These are phyloP conservation scores for Hermaeophaga mercurialis DNA, from an alignment of 2,888 invertebrate genomes.

Conservation along the genomic window DNA sequence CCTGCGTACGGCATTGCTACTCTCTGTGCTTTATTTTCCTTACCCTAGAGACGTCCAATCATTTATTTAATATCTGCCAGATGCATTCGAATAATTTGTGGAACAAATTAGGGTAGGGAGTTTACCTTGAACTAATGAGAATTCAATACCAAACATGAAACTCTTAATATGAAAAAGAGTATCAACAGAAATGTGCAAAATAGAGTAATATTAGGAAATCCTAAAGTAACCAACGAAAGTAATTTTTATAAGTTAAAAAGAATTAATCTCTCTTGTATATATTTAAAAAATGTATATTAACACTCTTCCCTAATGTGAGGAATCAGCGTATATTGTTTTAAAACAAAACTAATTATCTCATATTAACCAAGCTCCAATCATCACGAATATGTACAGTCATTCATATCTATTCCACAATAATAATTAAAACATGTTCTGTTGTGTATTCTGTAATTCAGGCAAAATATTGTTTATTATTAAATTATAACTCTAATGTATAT, in stretches of 20 bases:
- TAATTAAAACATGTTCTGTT: neutral
- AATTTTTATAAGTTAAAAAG: too few relatives aligned
- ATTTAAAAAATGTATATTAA: too few relatives aligned
- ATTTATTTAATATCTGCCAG: slow-evolving; percentile 37
- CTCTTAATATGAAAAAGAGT: neutral
- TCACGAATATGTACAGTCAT: too few relatives aligned
- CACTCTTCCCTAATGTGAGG: too few relatives aligned
- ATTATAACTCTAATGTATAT: slow-evolving; percentile 21
- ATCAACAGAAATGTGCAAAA: too few relatives aligned
- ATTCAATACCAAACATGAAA: slow-evolving; percentile 9
- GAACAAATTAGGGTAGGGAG: slow-evolving; percentile 29
- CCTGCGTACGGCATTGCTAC: neutral
- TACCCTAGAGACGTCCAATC: slow-evolving; percentile 35
- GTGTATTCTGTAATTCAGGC: slow-evolving; percentile 6
- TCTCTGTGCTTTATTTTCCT: slow-evolving; percentile 30
- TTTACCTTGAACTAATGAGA: slow-evolving; percentile 29
- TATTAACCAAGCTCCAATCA: too few relatives aligned
- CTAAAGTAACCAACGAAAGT: too few relatives aligned
- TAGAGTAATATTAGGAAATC: too few relatives aligned
- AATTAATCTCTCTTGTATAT: too few relatives aligned
- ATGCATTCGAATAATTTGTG: slow-evolving; percentile 35
- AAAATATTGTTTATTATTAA: slow-evolving; percentile 25
- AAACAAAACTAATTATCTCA: too few relatives aligned
- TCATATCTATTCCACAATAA: too few relatives aligned
- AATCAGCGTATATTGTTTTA: too few relatives aligned